Conservation (phyloP, 2,888 invertebrate species). For the Eupithecia insigniata region DNA sequence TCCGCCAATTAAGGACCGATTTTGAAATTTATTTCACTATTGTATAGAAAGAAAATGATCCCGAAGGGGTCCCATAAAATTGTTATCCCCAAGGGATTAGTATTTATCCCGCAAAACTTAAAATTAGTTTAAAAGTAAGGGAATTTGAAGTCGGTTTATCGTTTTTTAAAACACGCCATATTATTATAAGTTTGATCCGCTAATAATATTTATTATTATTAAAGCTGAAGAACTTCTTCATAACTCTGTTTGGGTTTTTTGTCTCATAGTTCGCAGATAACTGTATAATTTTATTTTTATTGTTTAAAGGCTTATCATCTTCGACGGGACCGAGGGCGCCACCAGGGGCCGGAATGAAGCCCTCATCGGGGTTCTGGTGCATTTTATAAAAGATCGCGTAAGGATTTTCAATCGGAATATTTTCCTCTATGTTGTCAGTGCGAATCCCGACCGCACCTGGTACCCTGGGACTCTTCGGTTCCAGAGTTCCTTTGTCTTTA, state of each 20-base stretch:
- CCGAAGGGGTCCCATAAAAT: no score
- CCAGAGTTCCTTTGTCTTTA: conserved; percentile 47
- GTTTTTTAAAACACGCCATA: no score
- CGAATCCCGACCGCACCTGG: conserved; percentile 46
- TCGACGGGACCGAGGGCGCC: background rate
- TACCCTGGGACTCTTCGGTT: conserved; percentile 36
- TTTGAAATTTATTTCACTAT: no score
- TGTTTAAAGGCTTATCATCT: conserved; percentile 32
- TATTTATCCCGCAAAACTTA: no score
- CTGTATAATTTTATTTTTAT: conserved; percentile 31
- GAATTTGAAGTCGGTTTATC: no score
- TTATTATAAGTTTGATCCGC: background rate
- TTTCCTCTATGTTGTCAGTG: conserved; percentile 49
- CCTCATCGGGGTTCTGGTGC: conserved; percentile 53
- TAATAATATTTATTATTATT: background rate
- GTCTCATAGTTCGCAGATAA: background rate
- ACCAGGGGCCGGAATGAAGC: background rate
- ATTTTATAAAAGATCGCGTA: conserved; percentile 68
- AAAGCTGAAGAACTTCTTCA: conserved; percentile 31
- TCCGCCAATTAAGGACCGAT: no score
- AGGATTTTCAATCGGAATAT: conserved; percentile 48
- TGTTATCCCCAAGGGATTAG: no score
- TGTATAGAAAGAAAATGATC: no score
- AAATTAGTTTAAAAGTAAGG: no score
- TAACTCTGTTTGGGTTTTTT: conserved; percentile 34